Percentiles rank a stretch among this genome's conserved stretches.
phyloP scores from a whole-genome alignment of 2,113 vertebrate species.

The Centropristis striata region DNA sequence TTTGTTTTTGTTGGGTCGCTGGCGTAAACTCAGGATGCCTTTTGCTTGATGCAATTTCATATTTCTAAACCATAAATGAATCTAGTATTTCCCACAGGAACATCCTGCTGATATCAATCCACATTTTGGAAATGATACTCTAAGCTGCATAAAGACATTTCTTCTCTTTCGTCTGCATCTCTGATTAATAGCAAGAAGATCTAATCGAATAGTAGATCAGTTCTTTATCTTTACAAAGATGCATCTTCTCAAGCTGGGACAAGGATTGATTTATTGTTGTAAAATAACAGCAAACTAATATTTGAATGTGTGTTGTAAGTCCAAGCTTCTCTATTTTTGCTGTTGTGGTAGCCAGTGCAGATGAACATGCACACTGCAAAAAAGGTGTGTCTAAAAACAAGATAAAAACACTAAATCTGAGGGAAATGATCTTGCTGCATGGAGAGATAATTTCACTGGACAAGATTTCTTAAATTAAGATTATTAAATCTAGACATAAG shows the following conservation, averaged over 20 bases:
- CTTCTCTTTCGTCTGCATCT: neutral
- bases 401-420: too few relatives aligned
- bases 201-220: neutral
- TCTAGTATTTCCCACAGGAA: neutral
- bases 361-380: too few relatives aligned
- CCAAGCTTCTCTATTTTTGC: too few relatives aligned
- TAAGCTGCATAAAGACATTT: neutral
- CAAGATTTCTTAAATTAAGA: too few relatives aligned
- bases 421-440: too few relatives aligned
- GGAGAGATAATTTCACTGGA: too few relatives aligned
- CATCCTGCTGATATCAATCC: neutral
- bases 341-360: too few relatives aligned
- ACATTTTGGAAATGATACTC: neutral
- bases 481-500: too few relatives aligned
- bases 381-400: too few relatives aligned
- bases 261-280: neutral
- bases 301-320: too few relatives aligned
- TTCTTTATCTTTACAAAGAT: neutral
- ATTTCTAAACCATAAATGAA: neutral
- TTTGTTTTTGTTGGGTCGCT: constrained; percentile 21
- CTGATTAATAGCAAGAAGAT: too few relatives aligned
- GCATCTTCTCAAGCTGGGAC: neutral
- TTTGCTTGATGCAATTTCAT: neutral
- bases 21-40: constrained; percentile 18
- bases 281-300: too few relatives aligned